Evolutionary conservation across 2,113 vertebrate genomes (phyloP).

Genomic region (Halichoeres trimaculatus): DNA sequence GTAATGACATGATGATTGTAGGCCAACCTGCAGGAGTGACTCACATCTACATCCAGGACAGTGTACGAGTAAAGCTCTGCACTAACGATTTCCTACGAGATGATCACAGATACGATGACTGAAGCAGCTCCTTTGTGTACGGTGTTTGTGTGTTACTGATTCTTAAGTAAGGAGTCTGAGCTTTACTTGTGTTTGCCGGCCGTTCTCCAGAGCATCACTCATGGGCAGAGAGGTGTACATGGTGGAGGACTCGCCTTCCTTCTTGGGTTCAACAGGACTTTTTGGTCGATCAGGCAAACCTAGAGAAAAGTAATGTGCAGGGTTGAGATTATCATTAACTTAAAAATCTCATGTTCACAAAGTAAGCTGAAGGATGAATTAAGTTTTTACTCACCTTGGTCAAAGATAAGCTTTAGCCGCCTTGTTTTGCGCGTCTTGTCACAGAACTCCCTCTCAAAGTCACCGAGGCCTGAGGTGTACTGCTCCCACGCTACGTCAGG

Average conservation of each 20-base stretch:
- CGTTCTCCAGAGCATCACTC: constrained; percentile 91
- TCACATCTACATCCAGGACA: no score
- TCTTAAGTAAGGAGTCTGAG: neutral
- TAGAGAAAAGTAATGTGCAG: constrained; percentile 25
- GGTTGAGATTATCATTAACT: neutral
- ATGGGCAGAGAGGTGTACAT: constrained; percentile 92
- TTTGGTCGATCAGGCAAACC: constrained; percentile 94
- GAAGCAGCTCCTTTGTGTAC: neutral
- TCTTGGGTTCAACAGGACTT: constrained; percentile 93
- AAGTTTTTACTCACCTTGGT: constrained; percentile 86
- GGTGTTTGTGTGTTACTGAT: neutral
- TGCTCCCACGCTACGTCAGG: constrained; percentile 97
- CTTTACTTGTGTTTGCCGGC: constrained; percentile 89
- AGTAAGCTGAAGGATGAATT: neutral
- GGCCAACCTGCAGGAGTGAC: neutral
- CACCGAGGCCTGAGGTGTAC: constrained; percentile 94
- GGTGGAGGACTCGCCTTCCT: constrained; percentile 89
- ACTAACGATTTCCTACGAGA: constrained; percentile 17
- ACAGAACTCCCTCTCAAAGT: constrained; percentile 95
- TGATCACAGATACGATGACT: neutral
- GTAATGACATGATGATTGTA: constrained; percentile 41
- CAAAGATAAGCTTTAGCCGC: constrained; percentile 94
- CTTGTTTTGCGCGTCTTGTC: constrained; percentile 95
- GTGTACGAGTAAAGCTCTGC: neutral
- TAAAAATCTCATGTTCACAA: neutral